Evolutionary conservation across 2,113 vertebrate genomes (phyloP).

Genomic region (Clinocottus analis): DNA sequence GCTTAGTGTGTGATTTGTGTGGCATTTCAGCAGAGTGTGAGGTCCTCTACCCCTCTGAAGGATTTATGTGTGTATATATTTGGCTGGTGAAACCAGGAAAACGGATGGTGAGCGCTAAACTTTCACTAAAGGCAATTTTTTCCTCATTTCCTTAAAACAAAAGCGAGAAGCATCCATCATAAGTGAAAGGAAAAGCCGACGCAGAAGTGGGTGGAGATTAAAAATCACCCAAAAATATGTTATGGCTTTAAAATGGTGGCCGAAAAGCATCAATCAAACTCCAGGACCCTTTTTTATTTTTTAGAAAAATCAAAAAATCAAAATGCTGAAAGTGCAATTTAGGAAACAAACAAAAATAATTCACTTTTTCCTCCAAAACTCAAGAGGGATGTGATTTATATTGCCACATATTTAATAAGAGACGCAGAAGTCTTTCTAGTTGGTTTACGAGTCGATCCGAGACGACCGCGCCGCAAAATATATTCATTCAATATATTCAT

Average conservation of each 20-base stretch:
- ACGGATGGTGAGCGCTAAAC: not conserved
- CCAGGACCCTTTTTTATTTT: not conserved
- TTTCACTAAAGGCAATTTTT: not conserved
- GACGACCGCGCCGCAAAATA: not conserved
- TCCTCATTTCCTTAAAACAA: not conserved
- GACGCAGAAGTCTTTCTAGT: not conserved
- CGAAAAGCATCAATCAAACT: not conserved
- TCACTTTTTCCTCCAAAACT: not conserved
- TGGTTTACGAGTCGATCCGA: not conserved
- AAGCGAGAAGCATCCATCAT: not conserved
- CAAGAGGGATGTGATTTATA: not conserved
- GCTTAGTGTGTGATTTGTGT: conserved; percentile 49
- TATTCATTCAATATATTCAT: not conserved
- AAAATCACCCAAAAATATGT: not conserved
- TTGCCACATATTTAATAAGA: not conserved
- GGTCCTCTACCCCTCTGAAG: not conserved
- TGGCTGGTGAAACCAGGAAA: not conserved
- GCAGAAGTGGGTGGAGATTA: not conserved
- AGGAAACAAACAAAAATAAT: not conserved
- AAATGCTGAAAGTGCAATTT: not conserved
- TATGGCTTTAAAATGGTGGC: not conserved
- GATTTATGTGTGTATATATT: not conserved
- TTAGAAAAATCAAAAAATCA: too few relatives aligned
- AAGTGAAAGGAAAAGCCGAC: not conserved
- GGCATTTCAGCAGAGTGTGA: conserved; percentile 36